Evolutionary conservation across 2,797 vertebrate species (phyloP), one percentile per base, ranked within the genome.

Genomic region (Rhodeus uyekii): DNA sequence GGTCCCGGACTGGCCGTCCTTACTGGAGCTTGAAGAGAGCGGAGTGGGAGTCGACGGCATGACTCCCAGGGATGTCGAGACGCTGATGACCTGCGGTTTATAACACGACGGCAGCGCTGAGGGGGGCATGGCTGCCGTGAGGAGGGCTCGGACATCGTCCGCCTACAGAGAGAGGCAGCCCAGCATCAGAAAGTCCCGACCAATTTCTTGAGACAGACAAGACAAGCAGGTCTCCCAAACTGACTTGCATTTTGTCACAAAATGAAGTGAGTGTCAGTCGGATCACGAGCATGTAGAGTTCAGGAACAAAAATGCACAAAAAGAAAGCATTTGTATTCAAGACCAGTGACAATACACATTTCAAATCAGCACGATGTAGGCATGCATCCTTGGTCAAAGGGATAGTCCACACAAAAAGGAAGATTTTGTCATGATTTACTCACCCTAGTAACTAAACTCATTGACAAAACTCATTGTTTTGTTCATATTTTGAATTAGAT

Each of bases 41-140:
- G 38, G 27, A 3, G 48, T 50, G 9, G 84, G 53, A 61, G 29
- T 50, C 8, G 36, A 97, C 19, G 97, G 96, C 32, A 50, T 4
- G 19, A 82, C 73, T 8, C 8, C n/a, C 19, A 34, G 39, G 38
- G 74, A 16, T 22, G 97, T 96, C 0, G 97, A 98, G 90, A 98
- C 96, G 85, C 97, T 98, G 89, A 98, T 98, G 13, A 97, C 96
- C 87, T 98, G 97, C 76, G 97, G 96, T 90, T 99, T 99, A 81
- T 97, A 98, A 88, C 97, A 98, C 0, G 94, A 97, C 53, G 98
- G 97, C 83, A 99, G 94, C 71, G 96, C 96, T 84, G 98, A 97
- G 0, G 97, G 97, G 14, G 97, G 98, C 98, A 99, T 99, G 0
- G 98, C 97, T 19, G 98, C 98, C 89, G 97, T 97, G 87, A 99